A percentile compares a stretch with the other conserved stretches of the same genome.
Conservation (phyloP, 2,888 invertebrate genomes). For the Mycogona germanica region DNA sequence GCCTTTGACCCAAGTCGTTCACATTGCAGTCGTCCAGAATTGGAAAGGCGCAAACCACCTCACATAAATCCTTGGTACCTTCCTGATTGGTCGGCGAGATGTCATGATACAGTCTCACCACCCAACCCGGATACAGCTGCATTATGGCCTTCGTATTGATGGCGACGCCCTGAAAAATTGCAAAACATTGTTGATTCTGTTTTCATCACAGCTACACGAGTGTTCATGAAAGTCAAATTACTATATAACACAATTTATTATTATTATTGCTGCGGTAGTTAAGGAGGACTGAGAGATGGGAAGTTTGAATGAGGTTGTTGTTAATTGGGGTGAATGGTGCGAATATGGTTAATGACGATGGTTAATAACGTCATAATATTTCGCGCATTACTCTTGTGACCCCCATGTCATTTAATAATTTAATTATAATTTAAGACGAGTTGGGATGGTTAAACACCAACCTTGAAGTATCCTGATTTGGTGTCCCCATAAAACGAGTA, state of each 20-base stretch:
- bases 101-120: constrained; percentile 17
- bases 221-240: no score
- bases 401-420: no score
- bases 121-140: constrained; percentile 15
- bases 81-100: background rate
- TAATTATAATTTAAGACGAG: no score
- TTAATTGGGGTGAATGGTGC: no score
- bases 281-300: no score
- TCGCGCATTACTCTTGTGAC: no score
- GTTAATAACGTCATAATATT: no score
- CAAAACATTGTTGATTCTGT: background rate
- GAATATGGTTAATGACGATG: no score
- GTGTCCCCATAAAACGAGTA: constrained; percentile 7
- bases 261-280: no score
- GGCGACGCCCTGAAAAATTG: constrained; percentile 2
- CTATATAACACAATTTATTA: background rate
- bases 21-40: constrained; percentile 12
- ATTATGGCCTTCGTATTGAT: background rate
- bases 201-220: no score
- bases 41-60: constrained; percentile 2
- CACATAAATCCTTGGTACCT: constrained; percentile 1
- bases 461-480: constrained; percentile 10
- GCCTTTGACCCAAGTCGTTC: background rate
- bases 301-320: no score
- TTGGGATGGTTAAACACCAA: no score